phyloP scores from a whole-genome alignment of 2,797 vertebrate genomes.

The Muscicapa comitata region DNA sequence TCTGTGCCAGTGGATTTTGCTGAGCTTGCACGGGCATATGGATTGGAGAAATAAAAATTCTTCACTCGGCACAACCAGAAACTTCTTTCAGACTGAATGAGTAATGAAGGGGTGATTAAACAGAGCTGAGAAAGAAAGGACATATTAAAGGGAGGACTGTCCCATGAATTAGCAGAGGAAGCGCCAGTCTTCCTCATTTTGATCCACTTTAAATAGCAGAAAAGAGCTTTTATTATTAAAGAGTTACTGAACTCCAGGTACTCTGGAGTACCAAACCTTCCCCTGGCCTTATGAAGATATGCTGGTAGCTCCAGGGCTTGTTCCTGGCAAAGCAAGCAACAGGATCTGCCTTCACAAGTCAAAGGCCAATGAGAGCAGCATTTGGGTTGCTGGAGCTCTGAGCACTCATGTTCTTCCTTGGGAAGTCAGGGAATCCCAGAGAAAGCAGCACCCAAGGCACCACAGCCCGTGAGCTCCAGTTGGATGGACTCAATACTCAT shows the following conservation, averaged over 20 bases:
- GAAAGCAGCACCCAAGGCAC: accelerated
- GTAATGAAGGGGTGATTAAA: not conserved
- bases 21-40: not conserved
- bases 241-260: not conserved
- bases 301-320: not conserved
- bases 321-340: not conserved
- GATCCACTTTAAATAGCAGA: not conserved
- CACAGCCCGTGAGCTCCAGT: not conserved
- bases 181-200: not conserved
- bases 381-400: not conserved
- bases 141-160: not conserved
- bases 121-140: not conserved
- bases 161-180: not conserved
- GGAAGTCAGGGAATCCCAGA: not conserved
- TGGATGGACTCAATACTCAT: not conserved
- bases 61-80: not conserved
- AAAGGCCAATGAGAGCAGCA: not conserved
- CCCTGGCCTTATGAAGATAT: not conserved
- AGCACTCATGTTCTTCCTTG: accelerated
- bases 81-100: not conserved
- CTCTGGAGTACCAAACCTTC: not conserved
- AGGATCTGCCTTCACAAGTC: not conserved
- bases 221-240: not conserved
- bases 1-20: not conserved
- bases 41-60: conserved; percentile 40